Conservation (phyloP, 2,113 vertebrate genomes). For the Phrynocephalus versicolor region DNA sequence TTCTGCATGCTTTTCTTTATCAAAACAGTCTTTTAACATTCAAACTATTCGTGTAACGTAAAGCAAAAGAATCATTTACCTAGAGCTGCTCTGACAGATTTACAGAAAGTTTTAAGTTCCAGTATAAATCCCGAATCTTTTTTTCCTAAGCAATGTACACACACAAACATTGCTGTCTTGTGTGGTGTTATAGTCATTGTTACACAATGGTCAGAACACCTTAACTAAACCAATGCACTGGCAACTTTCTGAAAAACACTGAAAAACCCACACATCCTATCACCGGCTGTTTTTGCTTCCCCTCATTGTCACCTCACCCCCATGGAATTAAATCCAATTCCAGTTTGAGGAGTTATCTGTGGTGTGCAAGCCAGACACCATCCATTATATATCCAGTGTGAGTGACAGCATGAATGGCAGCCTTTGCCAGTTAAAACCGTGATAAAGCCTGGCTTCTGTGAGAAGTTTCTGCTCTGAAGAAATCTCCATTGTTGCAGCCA, state of each 20-base stretch:
- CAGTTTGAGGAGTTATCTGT: slow-evolving; percentile 82
- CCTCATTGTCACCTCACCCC: neutral
- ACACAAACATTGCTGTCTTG: neutral
- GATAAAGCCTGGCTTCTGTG: slow-evolving; percentile 78
- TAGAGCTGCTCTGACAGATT: neutral
- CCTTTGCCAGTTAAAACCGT: slow-evolving; percentile 68
- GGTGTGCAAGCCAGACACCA: slow-evolving; percentile 77
- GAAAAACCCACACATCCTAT: slow-evolving; percentile 62
- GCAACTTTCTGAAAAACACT: slow-evolving; percentile 41
- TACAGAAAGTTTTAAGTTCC: neutral
- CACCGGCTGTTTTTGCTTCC: slow-evolving; percentile 76
- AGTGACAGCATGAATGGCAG: slow-evolving; percentile 83
- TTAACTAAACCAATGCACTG: slow-evolving; percentile 47
- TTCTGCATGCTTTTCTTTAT: neutral
- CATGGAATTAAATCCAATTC: slow-evolving; percentile 70
- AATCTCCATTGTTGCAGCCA: slow-evolving; percentile 81
- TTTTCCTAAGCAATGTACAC: neutral
- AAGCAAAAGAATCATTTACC: neutral
- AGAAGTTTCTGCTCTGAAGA: slow-evolving; percentile 67
- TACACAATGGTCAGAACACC: slow-evolving; percentile 23
- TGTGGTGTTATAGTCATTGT: slow-evolving; percentile 27
- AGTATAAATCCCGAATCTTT: neutral
- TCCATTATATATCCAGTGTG: slow-evolving; percentile 77
- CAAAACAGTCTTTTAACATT: neutral
- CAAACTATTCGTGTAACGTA: neutral